phyloP scores from a whole-genome alignment of 2,797 vertebrate genomes.

The Microhierax caerulescens region DNA sequence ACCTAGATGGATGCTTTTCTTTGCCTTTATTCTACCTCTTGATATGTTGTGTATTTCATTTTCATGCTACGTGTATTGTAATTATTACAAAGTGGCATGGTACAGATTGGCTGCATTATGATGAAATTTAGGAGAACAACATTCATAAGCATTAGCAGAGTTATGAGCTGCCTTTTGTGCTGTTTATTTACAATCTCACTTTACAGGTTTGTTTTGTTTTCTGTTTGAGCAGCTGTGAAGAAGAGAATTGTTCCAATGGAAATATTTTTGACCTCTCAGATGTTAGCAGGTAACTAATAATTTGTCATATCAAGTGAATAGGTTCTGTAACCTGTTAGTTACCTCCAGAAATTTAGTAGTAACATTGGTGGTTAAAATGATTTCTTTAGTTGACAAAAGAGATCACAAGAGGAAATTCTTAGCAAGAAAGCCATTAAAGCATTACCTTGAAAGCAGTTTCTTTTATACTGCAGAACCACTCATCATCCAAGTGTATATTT shows the following conservation, averaged over 20 bases:
- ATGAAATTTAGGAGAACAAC: not conserved
- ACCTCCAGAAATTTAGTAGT: not conserved
- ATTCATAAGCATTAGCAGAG: not conserved
- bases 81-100: not conserved
- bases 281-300: not conserved
- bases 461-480: not conserved
- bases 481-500: not conserved
- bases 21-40: not conserved
- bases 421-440: not conserved
- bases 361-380: not conserved
- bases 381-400: constrained; percentile 13
- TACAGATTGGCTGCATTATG: not conserved
- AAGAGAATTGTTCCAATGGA: constrained; percentile 2
- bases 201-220: constrained; percentile 6
- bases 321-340: constrained; percentile 4
- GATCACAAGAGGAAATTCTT: not conserved
- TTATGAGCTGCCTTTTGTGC: not conserved
- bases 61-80: not conserved
- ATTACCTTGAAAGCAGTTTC: not conserved
- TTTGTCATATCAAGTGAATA: constrained; percentile 4
- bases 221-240: constrained; percentile 32
- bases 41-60: not conserved
- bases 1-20: not conserved
- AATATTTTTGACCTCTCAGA: constrained; percentile 23
- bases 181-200: not conserved